phyloP scores from a whole-genome alignment of 2,797 vertebrate genomes.

The Cynopterus sphinx region DNA sequence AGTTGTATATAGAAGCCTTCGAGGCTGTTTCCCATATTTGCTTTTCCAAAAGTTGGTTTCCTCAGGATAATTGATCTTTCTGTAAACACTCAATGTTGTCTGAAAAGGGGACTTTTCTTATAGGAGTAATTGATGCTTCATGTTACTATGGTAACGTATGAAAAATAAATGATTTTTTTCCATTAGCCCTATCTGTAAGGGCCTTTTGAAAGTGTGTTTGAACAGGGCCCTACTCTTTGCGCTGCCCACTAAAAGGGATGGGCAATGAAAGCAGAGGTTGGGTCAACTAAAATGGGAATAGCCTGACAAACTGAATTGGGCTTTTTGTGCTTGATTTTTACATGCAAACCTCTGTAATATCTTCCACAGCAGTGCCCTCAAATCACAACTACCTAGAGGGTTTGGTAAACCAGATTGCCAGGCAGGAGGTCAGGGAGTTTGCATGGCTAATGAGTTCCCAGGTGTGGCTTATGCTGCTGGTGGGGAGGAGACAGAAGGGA shows the following conservation, averaged over 20 bases:
- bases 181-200: constrained; percentile 52
- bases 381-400: neutral
- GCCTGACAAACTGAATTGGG: neutral
- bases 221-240: constrained; percentile 12
- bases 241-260: neutral
- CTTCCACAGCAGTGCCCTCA: neutral
- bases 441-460: neutral
- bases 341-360: neutral
- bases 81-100: constrained; percentile 49
- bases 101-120: constrained; percentile 61
- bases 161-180: constrained; percentile 67
- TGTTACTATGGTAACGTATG: constrained; percentile 53
- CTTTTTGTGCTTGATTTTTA: neutral
- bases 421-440: neutral
- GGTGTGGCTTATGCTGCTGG: neutral
- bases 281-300: neutral
- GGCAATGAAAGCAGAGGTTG: neutral
- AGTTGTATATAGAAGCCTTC: constrained; percentile 8
- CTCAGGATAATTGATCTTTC: constrained; percentile 52
- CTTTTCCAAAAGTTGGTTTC: constrained; percentile 63
- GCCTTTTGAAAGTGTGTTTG: constrained; percentile 52
- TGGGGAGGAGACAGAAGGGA: neutral
- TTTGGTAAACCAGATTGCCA: neutral
- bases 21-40: constrained; percentile 55
- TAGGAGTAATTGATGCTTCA: constrained; percentile 59